Evolutionary conservation across 2,888 invertebrate genomes (phyloP).

Genomic region (Agelastica alni): DNA sequence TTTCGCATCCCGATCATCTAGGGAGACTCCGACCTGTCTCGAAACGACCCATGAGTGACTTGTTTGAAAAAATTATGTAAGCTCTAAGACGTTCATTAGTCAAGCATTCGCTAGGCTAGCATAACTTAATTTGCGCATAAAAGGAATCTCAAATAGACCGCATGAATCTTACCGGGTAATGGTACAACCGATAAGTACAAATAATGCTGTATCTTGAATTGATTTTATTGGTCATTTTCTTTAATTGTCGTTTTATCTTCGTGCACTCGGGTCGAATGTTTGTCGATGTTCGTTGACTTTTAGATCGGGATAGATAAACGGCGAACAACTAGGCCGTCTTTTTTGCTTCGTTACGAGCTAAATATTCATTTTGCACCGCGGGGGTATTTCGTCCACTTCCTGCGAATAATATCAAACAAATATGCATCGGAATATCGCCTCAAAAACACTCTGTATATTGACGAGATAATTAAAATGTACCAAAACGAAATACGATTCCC

Average conservation of each 20-base stretch:
- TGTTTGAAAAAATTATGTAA: constrained; percentile 26
- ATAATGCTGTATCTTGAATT: constrained; percentile 34
- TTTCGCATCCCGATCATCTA: constrained; percentile 11
- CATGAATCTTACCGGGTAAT: constrained; percentile 30
- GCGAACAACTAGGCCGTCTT: no score
- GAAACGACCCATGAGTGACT: constrained; percentile 11
- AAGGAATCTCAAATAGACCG: constrained; percentile 35
- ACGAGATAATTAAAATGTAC: no score
- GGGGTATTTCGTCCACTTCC: no score
- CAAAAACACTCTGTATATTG: no score
- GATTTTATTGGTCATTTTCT: constrained; percentile 35
- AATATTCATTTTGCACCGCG: no score
- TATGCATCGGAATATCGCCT: no score
- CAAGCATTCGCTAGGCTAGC: constrained; percentile 26
- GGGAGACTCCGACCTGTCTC: constrained; percentile 23
- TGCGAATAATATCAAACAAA: no score
- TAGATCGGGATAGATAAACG: constrained; percentile 18
- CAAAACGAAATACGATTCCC: no score
- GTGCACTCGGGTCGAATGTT: constrained; percentile 20
- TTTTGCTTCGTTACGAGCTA: no score
- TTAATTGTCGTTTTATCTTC: constrained; percentile 29
- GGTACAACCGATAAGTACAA: constrained; percentile 33
- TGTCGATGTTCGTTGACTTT: constrained; percentile 25
- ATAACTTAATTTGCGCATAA: constrained; percentile 37
- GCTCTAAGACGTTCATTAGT: constrained; percentile 28